Evolutionary conservation across 2,113 vertebrate genomes (phyloP).

Genomic region (Hiodon alosoides): DNA sequence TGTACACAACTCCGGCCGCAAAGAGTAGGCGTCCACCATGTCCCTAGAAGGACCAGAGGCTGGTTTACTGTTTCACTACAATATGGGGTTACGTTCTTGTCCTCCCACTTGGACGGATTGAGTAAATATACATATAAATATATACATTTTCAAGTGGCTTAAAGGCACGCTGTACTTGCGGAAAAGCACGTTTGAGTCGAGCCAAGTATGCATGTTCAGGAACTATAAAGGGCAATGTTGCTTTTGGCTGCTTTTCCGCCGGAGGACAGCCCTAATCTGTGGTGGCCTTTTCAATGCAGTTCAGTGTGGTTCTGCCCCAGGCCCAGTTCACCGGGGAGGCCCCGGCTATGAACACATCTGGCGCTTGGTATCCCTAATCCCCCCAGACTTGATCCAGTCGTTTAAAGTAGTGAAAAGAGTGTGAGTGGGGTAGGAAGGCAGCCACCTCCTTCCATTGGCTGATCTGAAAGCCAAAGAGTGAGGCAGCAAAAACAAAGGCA

Average conservation of each 20-base stretch:
- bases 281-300: neutral
- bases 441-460: neutral
- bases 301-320: neutral
- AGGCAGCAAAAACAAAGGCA: neutral
- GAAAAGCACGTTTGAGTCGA: conserved; percentile 43
- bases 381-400: neutral
- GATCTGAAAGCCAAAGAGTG: neutral
- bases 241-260: conserved; percentile 15
- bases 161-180: conserved; percentile 58
- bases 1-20: too few species aligned
- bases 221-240: conserved; percentile 12
- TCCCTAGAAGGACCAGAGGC: neutral
- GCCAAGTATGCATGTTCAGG: conserved; percentile 53
- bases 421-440: neutral
- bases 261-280: neutral
- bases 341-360: neutral
- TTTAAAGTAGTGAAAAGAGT: neutral
- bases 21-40: conserved; percentile 46
- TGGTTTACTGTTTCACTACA: conserved; percentile 12
- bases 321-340: neutral
- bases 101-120: neutral
- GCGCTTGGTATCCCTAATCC: neutral
- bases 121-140: conserved; percentile 19
- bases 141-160: conserved; percentile 64
- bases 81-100: neutral